Evolutionary conservation across 2,888 invertebrate species (phyloP).

Genomic region (Hemithea aestivaria): DNA sequence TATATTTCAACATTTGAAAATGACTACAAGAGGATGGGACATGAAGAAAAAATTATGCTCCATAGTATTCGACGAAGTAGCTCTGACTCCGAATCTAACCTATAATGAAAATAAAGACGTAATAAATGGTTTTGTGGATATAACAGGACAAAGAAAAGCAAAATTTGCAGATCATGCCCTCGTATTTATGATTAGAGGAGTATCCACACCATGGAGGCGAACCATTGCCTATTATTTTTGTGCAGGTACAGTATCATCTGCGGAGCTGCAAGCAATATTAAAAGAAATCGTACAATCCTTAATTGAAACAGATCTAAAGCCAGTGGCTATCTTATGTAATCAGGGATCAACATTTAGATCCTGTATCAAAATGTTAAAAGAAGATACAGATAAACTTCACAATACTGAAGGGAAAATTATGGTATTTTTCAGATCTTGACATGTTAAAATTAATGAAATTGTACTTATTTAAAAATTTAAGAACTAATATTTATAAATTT

Average conservation of each 20-base stretch:
- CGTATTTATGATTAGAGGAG: neutral
- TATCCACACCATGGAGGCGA: neutral
- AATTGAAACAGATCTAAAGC: neutral
- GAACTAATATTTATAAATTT: too few species aligned
- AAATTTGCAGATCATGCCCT: neutral
- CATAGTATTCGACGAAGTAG: neutral
- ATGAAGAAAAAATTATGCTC: neutral
- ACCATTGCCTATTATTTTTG: neutral
- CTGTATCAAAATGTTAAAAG: too few species aligned
- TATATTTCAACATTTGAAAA: too few species aligned
- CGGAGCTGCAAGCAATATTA: neutral
- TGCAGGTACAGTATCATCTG: neutral
- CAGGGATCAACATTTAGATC: neutral
- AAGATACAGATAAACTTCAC: too few species aligned
- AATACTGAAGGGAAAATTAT: too few species aligned
- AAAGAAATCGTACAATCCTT: neutral
- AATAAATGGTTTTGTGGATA: neutral
- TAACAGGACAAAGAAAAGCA: neutral
- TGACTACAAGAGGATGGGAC: too few species aligned
- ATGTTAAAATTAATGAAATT: too few species aligned
- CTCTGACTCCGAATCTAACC: neutral
- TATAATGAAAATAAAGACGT: neutral
- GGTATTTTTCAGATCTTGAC: too few species aligned
- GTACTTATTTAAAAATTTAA: too few species aligned
- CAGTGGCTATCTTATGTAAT: neutral